phyloP scores from a whole-genome alignment of 2,113 vertebrate species.

The Macrotus californicus region DNA sequence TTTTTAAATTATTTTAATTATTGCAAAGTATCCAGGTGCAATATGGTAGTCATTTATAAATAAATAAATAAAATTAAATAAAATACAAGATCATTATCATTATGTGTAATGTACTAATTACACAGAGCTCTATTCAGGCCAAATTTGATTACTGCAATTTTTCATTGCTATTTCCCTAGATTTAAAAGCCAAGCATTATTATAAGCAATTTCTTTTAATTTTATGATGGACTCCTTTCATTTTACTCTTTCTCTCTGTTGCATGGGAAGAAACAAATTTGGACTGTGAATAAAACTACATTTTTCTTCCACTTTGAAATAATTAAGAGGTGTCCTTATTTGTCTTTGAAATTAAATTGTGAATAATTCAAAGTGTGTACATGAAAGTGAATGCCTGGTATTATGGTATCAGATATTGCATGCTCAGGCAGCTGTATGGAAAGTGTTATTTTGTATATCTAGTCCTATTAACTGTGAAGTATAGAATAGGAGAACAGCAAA shows the following conservation, averaged over 20 bases:
- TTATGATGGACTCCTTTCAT: conserved; percentile 35
- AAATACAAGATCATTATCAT: conserved; percentile 67
- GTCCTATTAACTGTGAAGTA: neutral
- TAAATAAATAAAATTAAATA: conserved; percentile 70
- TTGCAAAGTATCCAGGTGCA: conserved; percentile 57
- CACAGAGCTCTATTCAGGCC: conserved; percentile 37
- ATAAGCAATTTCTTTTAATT: conserved; percentile 29
- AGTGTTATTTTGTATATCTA: neutral
- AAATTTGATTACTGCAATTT: conserved; percentile 57
- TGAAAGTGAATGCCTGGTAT: neutral
- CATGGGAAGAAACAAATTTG: neutral
- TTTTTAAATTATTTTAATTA: conserved; percentile 68
- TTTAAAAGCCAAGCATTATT: conserved; percentile 60
- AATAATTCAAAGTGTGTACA: neutral
- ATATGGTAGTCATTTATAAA: conserved; percentile 65
- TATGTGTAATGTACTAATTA: conserved; percentile 63
- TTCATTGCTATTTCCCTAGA: conserved; percentile 43
- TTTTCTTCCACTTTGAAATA: neutral
- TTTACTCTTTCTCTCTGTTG: neutral
- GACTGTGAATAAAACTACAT: neutral
- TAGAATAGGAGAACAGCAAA: neutral
- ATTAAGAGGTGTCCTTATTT: conserved; percentile 10
- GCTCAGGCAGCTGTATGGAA: neutral
- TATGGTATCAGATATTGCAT: neutral
- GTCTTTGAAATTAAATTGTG: neutral